Evolutionary conservation across 2,113 vertebrate species (phyloP).

Genomic region (Nematolebias whitei): DNA sequence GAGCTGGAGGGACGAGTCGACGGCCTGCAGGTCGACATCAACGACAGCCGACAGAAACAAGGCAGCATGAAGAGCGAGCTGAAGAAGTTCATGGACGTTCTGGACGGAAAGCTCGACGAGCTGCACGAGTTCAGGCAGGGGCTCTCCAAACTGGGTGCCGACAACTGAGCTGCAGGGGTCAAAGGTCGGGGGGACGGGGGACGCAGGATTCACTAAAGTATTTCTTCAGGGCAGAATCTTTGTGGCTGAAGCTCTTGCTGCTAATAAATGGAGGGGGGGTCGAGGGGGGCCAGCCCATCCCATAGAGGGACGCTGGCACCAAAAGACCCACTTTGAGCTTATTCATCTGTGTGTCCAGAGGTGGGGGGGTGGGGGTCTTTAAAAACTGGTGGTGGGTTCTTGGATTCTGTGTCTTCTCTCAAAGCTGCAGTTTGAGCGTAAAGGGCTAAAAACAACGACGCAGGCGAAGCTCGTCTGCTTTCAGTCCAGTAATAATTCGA

Average conservation of each 20-base stretch:
- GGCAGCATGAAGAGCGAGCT: conserved; percentile 90
- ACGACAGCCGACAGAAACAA: conserved; percentile 88
- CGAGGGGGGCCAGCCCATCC: too few relatives aligned
- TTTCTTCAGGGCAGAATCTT: conserved; percentile 56
- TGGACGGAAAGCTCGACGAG: conserved; percentile 96
- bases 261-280: conserved; percentile 63
- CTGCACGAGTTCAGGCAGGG: conserved; percentile 93
- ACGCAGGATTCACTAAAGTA: conserved; percentile 51
- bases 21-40: conserved; percentile 84
- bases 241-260: conserved; percentile 58
- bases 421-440: conserved; percentile 63
- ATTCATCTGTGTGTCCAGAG: conserved; percentile 42
- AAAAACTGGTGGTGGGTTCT: conserved; percentile 76
- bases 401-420: too few relatives aligned
- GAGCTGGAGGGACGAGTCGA: conserved; percentile 87
- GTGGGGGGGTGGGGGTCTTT: conserved; percentile 40
- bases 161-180: conserved; percentile 82
- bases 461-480: too few relatives aligned
- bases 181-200: conserved; percentile 48
- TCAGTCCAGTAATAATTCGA: too few relatives aligned
- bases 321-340: conserved; percentile 69
- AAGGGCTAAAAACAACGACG: conserved; percentile 84
- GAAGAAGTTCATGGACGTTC: conserved; percentile 91
- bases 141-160: conserved; percentile 90
- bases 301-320: too few relatives aligned